Conservation (phyloP, 2,113 vertebrate species). For the Papio anubis region DNA sequence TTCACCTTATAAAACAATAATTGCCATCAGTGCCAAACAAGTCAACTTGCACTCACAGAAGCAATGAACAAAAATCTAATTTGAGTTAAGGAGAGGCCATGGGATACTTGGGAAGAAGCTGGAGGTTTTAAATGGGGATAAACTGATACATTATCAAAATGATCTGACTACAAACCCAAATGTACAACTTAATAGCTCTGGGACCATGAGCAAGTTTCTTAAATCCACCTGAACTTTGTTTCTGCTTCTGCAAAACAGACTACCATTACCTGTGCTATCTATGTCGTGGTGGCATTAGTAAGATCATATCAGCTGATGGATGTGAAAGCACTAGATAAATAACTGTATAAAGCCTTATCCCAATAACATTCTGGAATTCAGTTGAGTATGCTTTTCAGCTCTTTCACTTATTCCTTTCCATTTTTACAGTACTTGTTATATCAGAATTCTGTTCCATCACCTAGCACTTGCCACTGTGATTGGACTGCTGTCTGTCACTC, state of each 20-base stretch:
- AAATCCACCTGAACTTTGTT: not conserved
- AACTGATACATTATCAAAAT: not conserved
- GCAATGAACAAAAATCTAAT: not conserved
- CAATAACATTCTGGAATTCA: not conserved
- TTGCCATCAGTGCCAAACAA: not conserved
- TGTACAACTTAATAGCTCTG: not conserved
- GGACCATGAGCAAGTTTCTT: not conserved
- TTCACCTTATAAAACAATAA: not conserved
- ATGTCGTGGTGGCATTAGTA: not conserved
- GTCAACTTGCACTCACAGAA: not conserved
- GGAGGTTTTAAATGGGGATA: not conserved
- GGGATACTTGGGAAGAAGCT: not conserved
- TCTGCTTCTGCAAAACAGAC: not conserved
- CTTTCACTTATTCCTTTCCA: not conserved
- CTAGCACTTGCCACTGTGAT: not conserved
- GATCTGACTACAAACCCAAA: not conserved
- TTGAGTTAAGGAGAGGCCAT: not conserved
- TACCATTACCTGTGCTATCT: not conserved
- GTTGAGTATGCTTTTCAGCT: conserved; percentile 13
- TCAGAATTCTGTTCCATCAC: not conserved
- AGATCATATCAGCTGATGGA: not conserved
- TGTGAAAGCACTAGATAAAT: not conserved
- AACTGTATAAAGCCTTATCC: not conserved
- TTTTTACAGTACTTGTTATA: not conserved
- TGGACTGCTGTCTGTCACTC: not conserved